phyloP scores from a whole-genome alignment of 2,113 vertebrate genomes.

The Cnemophilus loriae region DNA sequence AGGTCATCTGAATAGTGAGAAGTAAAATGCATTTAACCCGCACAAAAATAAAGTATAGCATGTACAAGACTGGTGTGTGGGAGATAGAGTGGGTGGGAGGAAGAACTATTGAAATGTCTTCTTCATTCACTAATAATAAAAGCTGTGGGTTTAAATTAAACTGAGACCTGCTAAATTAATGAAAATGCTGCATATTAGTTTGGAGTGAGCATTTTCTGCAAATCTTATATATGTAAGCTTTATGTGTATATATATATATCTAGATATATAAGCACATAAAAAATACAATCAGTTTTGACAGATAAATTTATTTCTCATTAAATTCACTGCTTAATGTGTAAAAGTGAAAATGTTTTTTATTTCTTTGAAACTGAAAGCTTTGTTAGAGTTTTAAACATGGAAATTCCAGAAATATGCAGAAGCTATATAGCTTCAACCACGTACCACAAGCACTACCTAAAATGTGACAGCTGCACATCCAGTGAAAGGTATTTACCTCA shows the following conservation, averaged over 20 bases:
- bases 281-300: neutral
- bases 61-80: neutral
- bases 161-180: neutral
- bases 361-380: neutral
- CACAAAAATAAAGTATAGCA: neutral
- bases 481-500: neutral
- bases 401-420: neutral
- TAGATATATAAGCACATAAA: neutral
- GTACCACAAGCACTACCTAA: neutral
- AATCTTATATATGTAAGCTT: neutral
- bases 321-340: neutral
- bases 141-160: neutral
- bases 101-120: neutral
- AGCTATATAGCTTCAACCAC: neutral
- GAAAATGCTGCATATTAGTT: neutral
- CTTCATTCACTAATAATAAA: neutral
- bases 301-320: neutral
- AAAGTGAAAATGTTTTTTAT: neutral
- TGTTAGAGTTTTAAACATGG: neutral
- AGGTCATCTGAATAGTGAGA: conserved; percentile 24
- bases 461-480: neutral
- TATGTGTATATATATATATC: neutral
- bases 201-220: neutral
- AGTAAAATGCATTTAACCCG: neutral
- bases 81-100: neutral